phyloP scores from a whole-genome alignment of 2,888 invertebrate species.

The Maniola hyperantus region DNA sequence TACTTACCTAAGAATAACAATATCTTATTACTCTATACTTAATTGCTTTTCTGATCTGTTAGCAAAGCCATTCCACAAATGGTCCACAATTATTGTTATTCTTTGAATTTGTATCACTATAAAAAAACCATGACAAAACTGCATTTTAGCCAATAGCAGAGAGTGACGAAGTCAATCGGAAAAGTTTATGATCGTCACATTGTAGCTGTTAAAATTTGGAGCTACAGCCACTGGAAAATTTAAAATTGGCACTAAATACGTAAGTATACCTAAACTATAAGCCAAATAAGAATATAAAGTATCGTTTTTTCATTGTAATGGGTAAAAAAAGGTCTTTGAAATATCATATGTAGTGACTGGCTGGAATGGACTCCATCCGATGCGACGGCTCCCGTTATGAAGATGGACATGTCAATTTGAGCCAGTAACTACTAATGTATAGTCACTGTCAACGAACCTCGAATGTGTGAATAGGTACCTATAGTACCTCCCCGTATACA shows the following conservation, averaged over 20 bases:
- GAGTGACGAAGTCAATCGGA: background rate
- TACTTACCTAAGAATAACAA: too few relatives aligned
- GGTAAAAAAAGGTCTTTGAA: conserved; percentile 23
- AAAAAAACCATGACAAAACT: too few relatives aligned
- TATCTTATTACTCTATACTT: background rate
- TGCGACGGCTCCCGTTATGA: conserved; percentile 61
- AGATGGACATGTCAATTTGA: conserved; percentile 78
- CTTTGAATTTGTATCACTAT: too few relatives aligned
- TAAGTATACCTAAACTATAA: background rate
- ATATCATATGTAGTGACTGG: conserved; percentile 34
- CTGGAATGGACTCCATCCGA: conserved; percentile 31
- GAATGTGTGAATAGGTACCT: conserved; percentile 4
- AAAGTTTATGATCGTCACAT: background rate
- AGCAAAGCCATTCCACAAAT: background rate
- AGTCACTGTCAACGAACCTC: conserved; percentile 23
- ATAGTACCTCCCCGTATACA: too few relatives aligned
- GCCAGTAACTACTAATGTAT: conserved; percentile 59
- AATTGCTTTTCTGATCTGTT: background rate
- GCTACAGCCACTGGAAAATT: background rate
- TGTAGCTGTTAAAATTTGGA: background rate
- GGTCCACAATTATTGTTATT: too few relatives aligned
- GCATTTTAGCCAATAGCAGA: background rate
- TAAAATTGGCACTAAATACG: background rate
- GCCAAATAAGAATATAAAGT: background rate
- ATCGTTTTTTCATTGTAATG: conserved; percentile 2